Conservation (phyloP, 2,113 vertebrate genomes). For the Henicopernis longicauda region DNA sequence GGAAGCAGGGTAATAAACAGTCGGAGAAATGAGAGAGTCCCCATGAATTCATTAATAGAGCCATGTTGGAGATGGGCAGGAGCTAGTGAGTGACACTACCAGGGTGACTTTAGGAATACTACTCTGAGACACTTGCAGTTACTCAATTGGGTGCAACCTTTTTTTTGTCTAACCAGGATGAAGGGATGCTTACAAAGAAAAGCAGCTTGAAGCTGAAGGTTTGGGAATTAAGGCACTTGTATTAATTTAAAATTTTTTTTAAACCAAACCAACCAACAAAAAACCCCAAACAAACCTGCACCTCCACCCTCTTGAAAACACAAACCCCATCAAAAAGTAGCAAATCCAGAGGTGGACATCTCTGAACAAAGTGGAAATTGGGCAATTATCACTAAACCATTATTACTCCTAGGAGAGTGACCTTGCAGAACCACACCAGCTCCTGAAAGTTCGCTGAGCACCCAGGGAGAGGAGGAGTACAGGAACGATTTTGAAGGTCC, state of each 20-base stretch:
- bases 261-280: background rate
- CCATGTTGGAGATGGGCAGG: rapidly evolving
- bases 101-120: background rate
- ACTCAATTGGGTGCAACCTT: background rate
- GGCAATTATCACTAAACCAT: background rate
- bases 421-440: background rate
- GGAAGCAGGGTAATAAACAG: background rate
- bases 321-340: background rate
- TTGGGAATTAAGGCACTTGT: background rate
- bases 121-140: background rate
- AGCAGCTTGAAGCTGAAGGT: background rate
- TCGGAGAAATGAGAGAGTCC: background rate
- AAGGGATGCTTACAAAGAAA: background rate
- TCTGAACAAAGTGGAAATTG: background rate
- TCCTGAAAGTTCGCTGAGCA: background rate
- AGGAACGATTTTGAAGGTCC: background rate
- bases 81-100: background rate
- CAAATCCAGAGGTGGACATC: background rate
- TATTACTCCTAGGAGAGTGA: background rate
- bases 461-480: background rate
- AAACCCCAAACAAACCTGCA: background rate
- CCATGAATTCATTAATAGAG: background rate
- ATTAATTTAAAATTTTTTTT: background rate
- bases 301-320: background rate
- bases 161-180: background rate